These are phyloP conservation scores for Corydoras sp. DNA, from an alignment of 2,113 vertebrate species.

Conservation along the genomic window DNA sequence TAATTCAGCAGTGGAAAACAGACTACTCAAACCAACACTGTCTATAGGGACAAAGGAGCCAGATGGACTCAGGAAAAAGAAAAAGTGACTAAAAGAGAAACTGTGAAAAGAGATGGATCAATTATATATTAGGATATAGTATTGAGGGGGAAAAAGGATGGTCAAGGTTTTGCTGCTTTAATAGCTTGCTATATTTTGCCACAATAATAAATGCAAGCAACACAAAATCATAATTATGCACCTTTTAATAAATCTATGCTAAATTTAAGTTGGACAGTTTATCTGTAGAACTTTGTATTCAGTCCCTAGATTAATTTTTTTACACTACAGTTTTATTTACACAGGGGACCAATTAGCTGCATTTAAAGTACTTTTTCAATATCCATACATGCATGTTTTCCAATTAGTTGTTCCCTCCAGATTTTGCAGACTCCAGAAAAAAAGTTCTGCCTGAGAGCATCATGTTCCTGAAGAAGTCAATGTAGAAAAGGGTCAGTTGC, in stretches of 20 bases:
- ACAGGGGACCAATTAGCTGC: slow-evolving; percentile 25
- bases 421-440: slow-evolving; percentile 25
- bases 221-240: too few relatives aligned
- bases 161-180: too few relatives aligned
- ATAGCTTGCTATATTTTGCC: too few relatives aligned
- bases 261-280: slow-evolving; percentile 5
- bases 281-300: not conserved
- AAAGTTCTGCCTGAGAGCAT: slow-evolving; percentile 50
- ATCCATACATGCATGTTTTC: slow-evolving; percentile 10
- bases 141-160: too few relatives aligned
- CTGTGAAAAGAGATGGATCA: slow-evolving; percentile 43
- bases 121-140: too few relatives aligned
- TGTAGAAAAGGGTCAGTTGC: slow-evolving; percentile 63
- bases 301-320: slow-evolving; percentile 11
- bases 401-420: slow-evolving; percentile 24
- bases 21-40: slow-evolving; percentile 58
- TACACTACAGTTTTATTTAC: slow-evolving; percentile 17
- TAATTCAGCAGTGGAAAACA: slow-evolving; percentile 83
- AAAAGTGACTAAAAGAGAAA: not conserved
- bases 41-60: slow-evolving; percentile 78
- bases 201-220: too few relatives aligned
- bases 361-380: slow-evolving; percentile 11
- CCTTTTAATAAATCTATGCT: too few relatives aligned
- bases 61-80: slow-evolving; percentile 58
- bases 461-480: slow-evolving; percentile 63